A percentile compares a stretch with the other conserved stretches of the same genome.
Conservation (phyloP, 2,888 invertebrate genomes). For the Apomyelois bistriatella region DNA sequence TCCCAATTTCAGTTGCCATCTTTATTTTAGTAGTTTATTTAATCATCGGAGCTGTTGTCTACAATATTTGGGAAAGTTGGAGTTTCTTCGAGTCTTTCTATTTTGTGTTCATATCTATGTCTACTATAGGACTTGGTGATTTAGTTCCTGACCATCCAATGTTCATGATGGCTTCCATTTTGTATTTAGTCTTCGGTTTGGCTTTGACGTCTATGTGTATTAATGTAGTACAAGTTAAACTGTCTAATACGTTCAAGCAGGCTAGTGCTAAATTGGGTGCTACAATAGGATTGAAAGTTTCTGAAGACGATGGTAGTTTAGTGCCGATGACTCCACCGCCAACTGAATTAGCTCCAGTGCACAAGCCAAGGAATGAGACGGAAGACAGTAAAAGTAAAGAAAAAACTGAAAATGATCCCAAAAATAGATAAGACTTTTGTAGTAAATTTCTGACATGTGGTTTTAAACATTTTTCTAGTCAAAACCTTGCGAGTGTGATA, state of each 20-base stretch:
- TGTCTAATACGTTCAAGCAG: slow-evolving; percentile 89
- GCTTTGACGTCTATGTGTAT: slow-evolving; percentile 98
- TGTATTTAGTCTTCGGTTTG: slow-evolving; percentile 96
- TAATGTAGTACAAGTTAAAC: slow-evolving; percentile 93
- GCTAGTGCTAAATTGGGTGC: slow-evolving; percentile 92
- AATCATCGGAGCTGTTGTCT: slow-evolving; percentile 90
- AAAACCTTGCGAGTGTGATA: too few species aligned
- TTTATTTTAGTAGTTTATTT: slow-evolving; percentile 91
- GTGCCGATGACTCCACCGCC: slow-evolving; percentile 67
- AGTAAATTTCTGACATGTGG: neutral
- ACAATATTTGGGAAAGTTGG: slow-evolving; percentile 90
- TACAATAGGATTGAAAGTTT: slow-evolving; percentile 88
- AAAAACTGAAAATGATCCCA: slow-evolving; percentile 42
- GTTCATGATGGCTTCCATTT: slow-evolving; percentile 94
- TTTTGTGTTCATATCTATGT: slow-evolving; percentile 98
- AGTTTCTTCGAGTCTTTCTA: slow-evolving; percentile 96
- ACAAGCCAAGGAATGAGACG: slow-evolving; percentile 48
- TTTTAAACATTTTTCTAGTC: too few species aligned
- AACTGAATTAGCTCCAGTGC: slow-evolving; percentile 63
- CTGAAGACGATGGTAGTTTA: slow-evolving; percentile 83
- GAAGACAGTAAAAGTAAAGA: slow-evolving; percentile 41
- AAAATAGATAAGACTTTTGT: slow-evolving; percentile 46
- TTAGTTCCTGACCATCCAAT: slow-evolving; percentile 92
- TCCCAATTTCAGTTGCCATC: slow-evolving; percentile 94
- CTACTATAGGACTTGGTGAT: slow-evolving; percentile 98